Evolutionary conservation across 2,888 invertebrate species (phyloP).

Genomic region (Aporophyla lueneburgensis): DNA sequence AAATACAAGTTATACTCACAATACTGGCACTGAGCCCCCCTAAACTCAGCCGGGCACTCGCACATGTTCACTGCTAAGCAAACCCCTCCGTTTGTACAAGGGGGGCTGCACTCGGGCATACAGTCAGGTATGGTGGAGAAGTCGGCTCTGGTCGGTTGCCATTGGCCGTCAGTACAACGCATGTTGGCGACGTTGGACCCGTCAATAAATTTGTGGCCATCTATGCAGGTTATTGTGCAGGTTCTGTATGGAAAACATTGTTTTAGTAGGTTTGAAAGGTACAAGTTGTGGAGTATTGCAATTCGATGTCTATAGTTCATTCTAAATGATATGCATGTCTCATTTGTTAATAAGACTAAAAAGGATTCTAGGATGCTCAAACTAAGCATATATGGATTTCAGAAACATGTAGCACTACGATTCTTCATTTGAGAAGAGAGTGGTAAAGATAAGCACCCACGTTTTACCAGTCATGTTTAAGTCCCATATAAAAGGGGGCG

Average conservation of each 20-base stretch:
- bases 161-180: slow-evolving; percentile 93
- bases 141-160: slow-evolving; percentile 93
- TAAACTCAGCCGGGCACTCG: slow-evolving; percentile 93
- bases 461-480: too few relatives aligned
- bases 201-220: slow-evolving; percentile 93
- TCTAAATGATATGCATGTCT: background rate
- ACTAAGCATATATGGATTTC: background rate
- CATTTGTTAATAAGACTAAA: background rate
- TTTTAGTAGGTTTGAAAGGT: background rate
- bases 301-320: background rate
- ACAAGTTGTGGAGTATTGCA: background rate
- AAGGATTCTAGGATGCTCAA: background rate
- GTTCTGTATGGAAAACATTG: background rate
- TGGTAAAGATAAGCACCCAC: background rate
- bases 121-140: slow-evolving; percentile 93
- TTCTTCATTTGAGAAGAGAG: background rate
- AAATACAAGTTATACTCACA: slow-evolving; percentile 73
- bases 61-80: slow-evolving; percentile 95
- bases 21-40: slow-evolving; percentile 94
- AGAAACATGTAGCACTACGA: background rate
- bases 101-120: slow-evolving; percentile 92
- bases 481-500: too few relatives aligned
- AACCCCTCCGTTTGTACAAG: slow-evolving; percentile 95
- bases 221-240: slow-evolving; percentile 91
- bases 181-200: slow-evolving; percentile 93